Evolutionary conservation across 2,888 invertebrate species (phyloP).

Genomic region (Scaptomyza flava): DNA sequence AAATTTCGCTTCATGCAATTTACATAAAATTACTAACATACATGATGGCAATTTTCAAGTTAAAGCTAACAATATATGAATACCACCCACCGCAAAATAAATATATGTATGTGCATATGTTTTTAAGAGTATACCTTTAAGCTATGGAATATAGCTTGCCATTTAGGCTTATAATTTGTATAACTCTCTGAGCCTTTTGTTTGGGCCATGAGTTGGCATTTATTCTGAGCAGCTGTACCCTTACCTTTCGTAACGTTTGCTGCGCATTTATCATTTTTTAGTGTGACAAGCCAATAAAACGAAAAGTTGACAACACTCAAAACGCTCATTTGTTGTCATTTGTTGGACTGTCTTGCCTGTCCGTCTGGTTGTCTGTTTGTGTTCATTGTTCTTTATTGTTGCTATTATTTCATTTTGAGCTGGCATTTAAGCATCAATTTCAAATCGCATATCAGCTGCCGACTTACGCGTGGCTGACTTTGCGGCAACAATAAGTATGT

Average conservation of each 20-base stretch:
- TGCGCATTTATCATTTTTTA: constrained; percentile 73
- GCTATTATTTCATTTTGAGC: constrained; percentile 52
- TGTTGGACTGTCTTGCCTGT: constrained; percentile 42
- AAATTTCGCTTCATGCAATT: constrained; percentile 11
- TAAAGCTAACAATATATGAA: background rate
- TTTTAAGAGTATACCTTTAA: background rate
- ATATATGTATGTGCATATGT: no score
- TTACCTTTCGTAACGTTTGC: background rate
- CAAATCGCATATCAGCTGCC: constrained; percentile 66
- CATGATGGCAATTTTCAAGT: background rate
- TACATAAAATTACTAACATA: background rate
- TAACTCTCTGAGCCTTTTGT: constrained; percentile 30
- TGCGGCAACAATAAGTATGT: constrained; percentile 24
- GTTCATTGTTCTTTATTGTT: constrained; percentile 19
- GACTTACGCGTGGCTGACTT: constrained; percentile 64
- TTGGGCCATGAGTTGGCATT: constrained; percentile 55
- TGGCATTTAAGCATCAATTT: constrained; percentile 72
- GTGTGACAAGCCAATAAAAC: constrained; percentile 59
- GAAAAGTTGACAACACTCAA: constrained; percentile 62
- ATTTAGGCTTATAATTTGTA: constrained; percentile 66
- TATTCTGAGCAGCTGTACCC: constrained; percentile 34
- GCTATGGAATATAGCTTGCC: constrained; percentile 45
- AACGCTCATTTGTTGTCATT: constrained; percentile 71
- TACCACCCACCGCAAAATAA: background rate
- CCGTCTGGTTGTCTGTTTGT: background rate